These are phyloP conservation scores for Apis laboriosa DNA, from an alignment of 1,140 invertebrate species.

Conservation along the genomic window DNA sequence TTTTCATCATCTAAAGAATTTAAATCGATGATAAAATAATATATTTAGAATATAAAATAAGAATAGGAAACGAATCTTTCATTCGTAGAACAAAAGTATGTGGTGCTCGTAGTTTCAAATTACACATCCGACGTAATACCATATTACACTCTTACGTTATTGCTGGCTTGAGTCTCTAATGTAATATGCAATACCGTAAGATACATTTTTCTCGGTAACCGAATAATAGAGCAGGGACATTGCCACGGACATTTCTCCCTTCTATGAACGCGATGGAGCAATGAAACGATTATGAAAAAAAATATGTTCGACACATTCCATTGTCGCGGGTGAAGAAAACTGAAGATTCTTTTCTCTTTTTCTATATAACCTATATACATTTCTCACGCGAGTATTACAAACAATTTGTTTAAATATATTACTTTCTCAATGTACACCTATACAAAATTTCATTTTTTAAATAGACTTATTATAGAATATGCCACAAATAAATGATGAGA, in stretches of 20 bases:
- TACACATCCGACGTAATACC: not conserved
- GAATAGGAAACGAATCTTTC: not conserved
- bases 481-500: too few relatives aligned
- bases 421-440: too few relatives aligned
- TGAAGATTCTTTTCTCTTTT: too few relatives aligned
- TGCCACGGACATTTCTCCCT: conserved; percentile 12
- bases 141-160: conserved; percentile 16
- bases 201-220: conserved; percentile 2
- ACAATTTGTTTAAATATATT: too few relatives aligned
- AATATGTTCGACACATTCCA: not conserved
- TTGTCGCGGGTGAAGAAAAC: not conserved
- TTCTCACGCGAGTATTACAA: too few relatives aligned
- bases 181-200: conserved; percentile 7
- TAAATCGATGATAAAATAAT: too few relatives aligned
- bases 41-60: not conserved
- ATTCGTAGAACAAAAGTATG: not conserved
- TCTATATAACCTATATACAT: too few relatives aligned
- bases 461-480: too few relatives aligned
- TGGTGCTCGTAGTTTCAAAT: not conserved
- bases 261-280: not conserved
- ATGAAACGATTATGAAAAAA: not conserved
- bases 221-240: conserved; percentile 24
- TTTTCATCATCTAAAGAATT: too few relatives aligned
- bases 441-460: too few relatives aligned
- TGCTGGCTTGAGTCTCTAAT: not conserved